Conservation (phyloP, 2,888 invertebrate genomes). For the Chrysina gloriosa region DNA sequence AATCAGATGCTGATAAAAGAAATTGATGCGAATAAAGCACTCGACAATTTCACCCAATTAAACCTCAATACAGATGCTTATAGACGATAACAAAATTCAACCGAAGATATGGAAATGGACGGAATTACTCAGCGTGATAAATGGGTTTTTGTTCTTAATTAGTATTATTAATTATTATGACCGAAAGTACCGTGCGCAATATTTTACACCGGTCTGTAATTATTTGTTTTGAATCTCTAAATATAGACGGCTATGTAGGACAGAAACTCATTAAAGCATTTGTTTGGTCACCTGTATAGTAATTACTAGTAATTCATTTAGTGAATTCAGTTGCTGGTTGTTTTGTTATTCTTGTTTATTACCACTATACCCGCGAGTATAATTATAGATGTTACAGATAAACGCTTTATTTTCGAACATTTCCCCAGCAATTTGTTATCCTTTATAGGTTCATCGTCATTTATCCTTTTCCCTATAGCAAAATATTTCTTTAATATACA, state of each 20-base stretch:
- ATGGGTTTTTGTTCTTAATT: slow-evolving; percentile 6
- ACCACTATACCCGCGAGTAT: no score
- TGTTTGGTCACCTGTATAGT: no score
- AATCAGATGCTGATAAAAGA: slow-evolving; percentile 2
- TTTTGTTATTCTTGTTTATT: no score
- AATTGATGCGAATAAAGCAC: neutral
- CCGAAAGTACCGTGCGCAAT: neutral
- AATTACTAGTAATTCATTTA: neutral
- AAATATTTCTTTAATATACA: no score
- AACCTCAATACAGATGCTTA: neutral
- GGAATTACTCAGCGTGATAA: neutral
- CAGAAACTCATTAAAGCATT: neutral
- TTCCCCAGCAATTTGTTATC: no score
- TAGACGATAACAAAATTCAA: neutral
- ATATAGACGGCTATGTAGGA: neutral
- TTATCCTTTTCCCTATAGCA: no score
- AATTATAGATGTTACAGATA: no score
- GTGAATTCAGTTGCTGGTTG: no score
- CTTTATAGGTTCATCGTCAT: no score
- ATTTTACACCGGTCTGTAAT: neutral
- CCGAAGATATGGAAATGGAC: neutral
- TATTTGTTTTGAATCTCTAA: neutral
- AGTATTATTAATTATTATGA: neutral
- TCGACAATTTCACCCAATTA: neutral
- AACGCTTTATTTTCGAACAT: no score